Evolutionary conservation across 2,888 invertebrate genomes (phyloP).

Genomic region (Onthophagus sagittarius): DNA sequence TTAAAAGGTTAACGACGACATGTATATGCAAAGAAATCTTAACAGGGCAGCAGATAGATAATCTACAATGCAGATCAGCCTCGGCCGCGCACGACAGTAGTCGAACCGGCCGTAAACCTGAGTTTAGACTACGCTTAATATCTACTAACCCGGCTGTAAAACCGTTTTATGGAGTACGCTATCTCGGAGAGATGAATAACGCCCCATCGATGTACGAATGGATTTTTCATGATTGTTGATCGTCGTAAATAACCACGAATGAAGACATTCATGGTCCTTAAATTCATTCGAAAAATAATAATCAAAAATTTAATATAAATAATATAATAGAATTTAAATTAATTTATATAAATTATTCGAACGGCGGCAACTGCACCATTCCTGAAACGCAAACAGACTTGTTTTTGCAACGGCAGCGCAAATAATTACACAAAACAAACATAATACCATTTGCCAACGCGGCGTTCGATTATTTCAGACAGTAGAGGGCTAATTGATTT

Average conservation of each 20-base stretch:
- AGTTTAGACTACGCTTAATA: neutral
- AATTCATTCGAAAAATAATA: neutral
- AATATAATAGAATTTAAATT: neutral
- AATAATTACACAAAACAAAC: neutral
- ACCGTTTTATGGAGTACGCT: neutral
- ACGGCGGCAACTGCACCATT: neutral
- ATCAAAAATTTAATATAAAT: neutral
- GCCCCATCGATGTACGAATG: neutral
- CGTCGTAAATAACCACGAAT: neutral
- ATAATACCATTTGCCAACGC: neutral
- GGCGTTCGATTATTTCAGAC: neutral
- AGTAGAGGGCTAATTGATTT: neutral
- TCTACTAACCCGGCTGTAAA: neutral
- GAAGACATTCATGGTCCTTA: neutral
- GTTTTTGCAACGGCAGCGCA: neutral
- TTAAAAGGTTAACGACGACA: constrained; percentile 12
- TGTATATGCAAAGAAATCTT: constrained; percentile 6
- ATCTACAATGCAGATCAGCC: constrained; percentile 6
- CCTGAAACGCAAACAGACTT: neutral
- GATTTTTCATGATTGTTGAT: neutral
- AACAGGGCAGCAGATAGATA: constrained; percentile 7
- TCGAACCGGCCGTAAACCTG: neutral
- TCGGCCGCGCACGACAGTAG: neutral
- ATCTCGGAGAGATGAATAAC: neutral
- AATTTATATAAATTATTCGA: neutral